Percentiles rank a stretch among this genome's conserved stretches.
Evolutionary conservation across 1,140 invertebrate genomes (phyloP).

Genomic region (Diabrotica virgifera): DNA sequence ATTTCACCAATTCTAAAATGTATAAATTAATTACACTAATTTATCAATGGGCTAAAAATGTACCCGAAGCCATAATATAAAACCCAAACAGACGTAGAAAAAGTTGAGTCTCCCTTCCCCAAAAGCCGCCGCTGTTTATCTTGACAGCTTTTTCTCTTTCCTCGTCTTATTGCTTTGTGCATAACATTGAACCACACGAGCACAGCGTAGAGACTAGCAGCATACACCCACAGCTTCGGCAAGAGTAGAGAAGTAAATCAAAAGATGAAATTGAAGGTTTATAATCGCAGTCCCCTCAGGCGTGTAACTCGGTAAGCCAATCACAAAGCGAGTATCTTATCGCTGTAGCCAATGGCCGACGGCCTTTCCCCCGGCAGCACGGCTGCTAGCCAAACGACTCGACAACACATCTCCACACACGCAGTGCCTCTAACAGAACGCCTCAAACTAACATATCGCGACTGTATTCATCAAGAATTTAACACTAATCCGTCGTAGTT

Average conservation of each 20-base stretch:
- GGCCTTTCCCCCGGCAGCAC: slow-evolving; percentile 40
- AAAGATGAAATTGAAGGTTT: slow-evolving; percentile 46
- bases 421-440: slow-evolving; percentile 44
- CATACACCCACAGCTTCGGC: slow-evolving; percentile 34
- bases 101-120: too few relatives aligned
- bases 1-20: too few relatives aligned
- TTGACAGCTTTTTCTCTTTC: neutral
- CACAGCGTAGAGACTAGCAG: neutral
- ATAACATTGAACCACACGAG: slow-evolving; percentile 9
- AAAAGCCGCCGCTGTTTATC: neutral
- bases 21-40: too few relatives aligned
- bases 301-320: slow-evolving; percentile 44
- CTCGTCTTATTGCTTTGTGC: slow-evolving; percentile 16
- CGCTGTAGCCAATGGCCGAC: slow-evolving; percentile 44
- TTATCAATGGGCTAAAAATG: too few relatives aligned
- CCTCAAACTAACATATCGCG: slow-evolving; percentile 36
- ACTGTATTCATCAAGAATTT: slow-evolving; percentile 1
- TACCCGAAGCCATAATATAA: too few relatives aligned
- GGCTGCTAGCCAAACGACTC: slow-evolving; percentile 39
- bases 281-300: slow-evolving; percentile 41
- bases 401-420: slow-evolving; percentile 34
- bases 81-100: too few relatives aligned
- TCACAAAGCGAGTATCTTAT: slow-evolving; percentile 34
- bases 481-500: neutral
- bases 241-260: slow-evolving; percentile 40